Evolutionary conservation across 2,113 vertebrate genomes (phyloP), one percentile per base, ranked within the genome.

Genomic region (Arenaria interpres): DNA sequence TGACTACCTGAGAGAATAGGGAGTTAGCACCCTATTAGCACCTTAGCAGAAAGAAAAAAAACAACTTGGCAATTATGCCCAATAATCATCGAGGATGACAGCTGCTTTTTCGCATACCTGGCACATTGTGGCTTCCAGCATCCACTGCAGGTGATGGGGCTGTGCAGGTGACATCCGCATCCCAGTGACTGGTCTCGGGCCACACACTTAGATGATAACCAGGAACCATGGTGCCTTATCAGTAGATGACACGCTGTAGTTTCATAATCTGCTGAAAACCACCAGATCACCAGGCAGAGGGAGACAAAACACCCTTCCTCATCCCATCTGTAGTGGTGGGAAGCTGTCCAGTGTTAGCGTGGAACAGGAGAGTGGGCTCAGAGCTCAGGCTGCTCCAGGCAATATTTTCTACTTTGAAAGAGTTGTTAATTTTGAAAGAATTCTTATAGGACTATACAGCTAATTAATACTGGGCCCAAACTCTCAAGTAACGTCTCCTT

Each of bases 171-270:
- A 53, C 22, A 45, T 20, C 45, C 2, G 0, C 30, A 62, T 45
- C 16, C 28, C 59, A 21, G 45, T 12, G 59, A 25, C 37, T 35
- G 45, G 6, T 43, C 27, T 67, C n/a, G 62, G 50, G 17, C 19
- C n/a, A 53, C 1, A 0, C 6, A 12, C 35, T 78, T 13, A 46
- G 16, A n/a, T 7, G 8, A 54, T 35, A 82, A 15, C 17, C 0
- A 2, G 27, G 41, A 64, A n/a, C 6, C 22, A 23, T 1, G 1
- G 12, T 32, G 35, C 27, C 56, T 62, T 35, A 39, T 33, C 24
- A 67, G 32, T 3, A 59, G 25, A 25, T 67, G 45, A 30, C 25
- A 50, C 13, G 1, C n/a, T 86, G 27, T 24, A 13, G 18, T 74
- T 59, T 56, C 39, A 39, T 7, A 33, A 2, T 11, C n/a, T 69